Evolutionary conservation across 2,797 vertebrate species (phyloP), one percentile per base, ranked within the genome.

Genomic region (Sciaenops ocellatus): DNA sequence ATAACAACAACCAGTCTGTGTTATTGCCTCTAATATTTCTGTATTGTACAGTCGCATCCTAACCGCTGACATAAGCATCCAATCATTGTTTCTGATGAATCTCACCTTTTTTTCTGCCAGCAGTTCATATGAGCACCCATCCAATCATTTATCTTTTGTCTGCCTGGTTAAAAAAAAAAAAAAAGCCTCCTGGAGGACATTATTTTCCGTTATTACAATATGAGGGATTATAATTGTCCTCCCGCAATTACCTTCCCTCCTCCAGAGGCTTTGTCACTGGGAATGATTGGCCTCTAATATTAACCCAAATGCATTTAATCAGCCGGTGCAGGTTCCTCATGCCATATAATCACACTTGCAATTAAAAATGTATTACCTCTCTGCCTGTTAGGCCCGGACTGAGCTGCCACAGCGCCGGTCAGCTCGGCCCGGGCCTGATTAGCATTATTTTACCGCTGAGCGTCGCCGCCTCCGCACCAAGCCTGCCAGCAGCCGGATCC

Each of bases 301-400:
- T 92, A 93, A 95, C 93, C 93, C 86, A 94, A 93, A 93, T 92
- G 88, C 92, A 93, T 95, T 95, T 95, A 95, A 94, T 95, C 95
- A 95, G 92, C 84, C 76, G 48, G 84, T 87, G 89, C 92, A 93
- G 92, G 89, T 94, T 95, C 92, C 93, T 93, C 87, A 52, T 77
- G 89, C 90, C 67, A 79, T 87, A 91, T 92, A 94, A 95, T 95
- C 94, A 95, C 91, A 94, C 92, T 93, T 85, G 92, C 94, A 94
- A 95, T 95, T 95, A 95, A 95, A 95, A 94, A 92, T 91, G 90
- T 93, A 94, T 95, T 94, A 94, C 87, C 87, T 89, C 90, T 89
- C 86, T 73, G 74, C 70, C 87, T 90, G 91, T 87, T 78, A 76
- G 88, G 84, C 81, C 34, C n/a, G 55, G 76, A 42, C 77, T 1